Evolutionary conservation across 2,113 vertebrate genomes (phyloP), one percentile per base, ranked within the genome.

Genomic region (Nyctereutes procyonoides): DNA sequence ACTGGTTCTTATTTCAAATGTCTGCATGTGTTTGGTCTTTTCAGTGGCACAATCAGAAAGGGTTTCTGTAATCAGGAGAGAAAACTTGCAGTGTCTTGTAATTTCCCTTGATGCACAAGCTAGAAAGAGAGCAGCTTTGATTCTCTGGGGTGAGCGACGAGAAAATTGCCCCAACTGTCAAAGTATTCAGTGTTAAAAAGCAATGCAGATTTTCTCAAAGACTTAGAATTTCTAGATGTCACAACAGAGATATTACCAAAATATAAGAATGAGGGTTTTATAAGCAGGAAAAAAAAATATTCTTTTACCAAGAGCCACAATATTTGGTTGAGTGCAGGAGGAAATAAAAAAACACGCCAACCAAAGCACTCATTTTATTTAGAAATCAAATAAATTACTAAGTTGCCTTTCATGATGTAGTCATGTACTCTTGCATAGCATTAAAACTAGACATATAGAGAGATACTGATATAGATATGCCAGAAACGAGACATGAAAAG

Each of bases 401-500:
- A 67, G 51, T 38, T 43, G 24, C 30, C 76, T 88, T 51, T 48
- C 32, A 58, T 55, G 12, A 32, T 51, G 22, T 74, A 16, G 53
- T 85, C 43, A 9, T 19, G 38, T 63, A 12, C 12, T 80, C 32
- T 60, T 74, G 26, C 16, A 3, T 35, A 32, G 56, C 32, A 10
- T 73, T 35, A 89, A 62, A 89, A 77, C 74, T 51, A 48, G 26
- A 16, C 43, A 17, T 12, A 0, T 28, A 76, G 73, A 28, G 73
- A 77, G 43, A 77, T 51, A 30, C 26, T 4, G 74, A 51, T 51
- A 0, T 4, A 13, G 63, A 71, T 74, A 84, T 10, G 17, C 87
- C 97, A 96, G 94, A 97, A 93, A 96, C 83, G 48, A 67, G n/a
- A 65, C 81, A 83, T 88, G 67, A 90, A 86, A 32, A 96, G 95